Percentiles rank a stretch among this genome's conserved stretches.
Conservation (phyloP, 2,797 vertebrate species). For the Hemitrygon akajei region DNA sequence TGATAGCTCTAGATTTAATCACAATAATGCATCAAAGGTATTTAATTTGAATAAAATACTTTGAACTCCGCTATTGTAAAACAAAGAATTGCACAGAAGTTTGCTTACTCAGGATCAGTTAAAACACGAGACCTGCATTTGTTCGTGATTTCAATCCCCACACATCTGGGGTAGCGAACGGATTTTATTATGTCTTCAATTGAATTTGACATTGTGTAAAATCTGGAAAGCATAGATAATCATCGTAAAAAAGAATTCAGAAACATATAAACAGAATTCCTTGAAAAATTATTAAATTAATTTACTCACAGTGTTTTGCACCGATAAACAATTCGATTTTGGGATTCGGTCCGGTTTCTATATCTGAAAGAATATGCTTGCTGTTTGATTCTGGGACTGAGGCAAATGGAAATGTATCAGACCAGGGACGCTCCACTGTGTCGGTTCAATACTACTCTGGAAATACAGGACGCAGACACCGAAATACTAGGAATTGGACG, state of each 20-base stretch:
- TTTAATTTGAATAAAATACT: not conserved
- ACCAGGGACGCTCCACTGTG: not conserved
- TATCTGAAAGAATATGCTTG: not conserved
- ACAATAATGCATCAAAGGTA: not conserved
- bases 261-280: not conserved
- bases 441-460: not conserved
- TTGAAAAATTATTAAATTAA: no score
- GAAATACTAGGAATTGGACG: no score
- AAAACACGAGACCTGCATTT: no score
- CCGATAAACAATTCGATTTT: not conserved
- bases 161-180: constrained; percentile 1
- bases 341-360: no score
- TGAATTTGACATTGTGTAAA: not conserved
- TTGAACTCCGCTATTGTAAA: no score
- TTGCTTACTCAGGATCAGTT: not conserved
- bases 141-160: constrained; percentile 28
- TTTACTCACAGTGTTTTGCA: not conserved
- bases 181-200: not conserved
- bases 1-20: not conserved
- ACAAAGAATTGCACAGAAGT: not conserved
- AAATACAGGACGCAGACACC: no score
- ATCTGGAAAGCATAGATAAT: not conserved
- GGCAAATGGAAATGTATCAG: no score
- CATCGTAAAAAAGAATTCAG: not conserved
- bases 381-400: not conserved